Conservation (phyloP, 2,888 invertebrate genomes). For the Parasteatoda lunata region DNA sequence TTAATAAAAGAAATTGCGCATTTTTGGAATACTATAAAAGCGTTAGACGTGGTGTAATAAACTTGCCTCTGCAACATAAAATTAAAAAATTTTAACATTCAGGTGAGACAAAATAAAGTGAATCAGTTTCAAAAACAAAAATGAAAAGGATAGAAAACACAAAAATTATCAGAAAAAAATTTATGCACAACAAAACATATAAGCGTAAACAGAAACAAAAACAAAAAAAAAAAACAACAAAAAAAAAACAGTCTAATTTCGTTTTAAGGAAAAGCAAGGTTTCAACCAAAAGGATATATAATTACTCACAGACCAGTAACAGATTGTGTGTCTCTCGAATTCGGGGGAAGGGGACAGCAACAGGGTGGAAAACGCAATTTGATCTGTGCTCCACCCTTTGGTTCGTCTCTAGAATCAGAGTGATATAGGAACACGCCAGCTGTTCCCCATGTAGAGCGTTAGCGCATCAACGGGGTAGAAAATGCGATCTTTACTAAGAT, state of each 20-base stretch:
- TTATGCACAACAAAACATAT: neutral
- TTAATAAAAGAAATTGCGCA: too few species aligned
- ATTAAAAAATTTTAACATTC: too few species aligned
- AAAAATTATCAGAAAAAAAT: neutral
- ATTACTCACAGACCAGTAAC: constrained; percentile 63
- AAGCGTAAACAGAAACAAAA: constrained; percentile 12
- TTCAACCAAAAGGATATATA: constrained; percentile 65
- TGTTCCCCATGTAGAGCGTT: constrained; percentile 55
- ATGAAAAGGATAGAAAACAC: neutral
- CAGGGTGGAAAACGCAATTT: constrained; percentile 59
- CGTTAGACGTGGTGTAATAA: too few species aligned
- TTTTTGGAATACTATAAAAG: too few species aligned
- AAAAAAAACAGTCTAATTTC: constrained; percentile 50
- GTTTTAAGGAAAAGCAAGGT: constrained; percentile 62
- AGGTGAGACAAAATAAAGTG: too few species aligned
- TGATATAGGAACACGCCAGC: constrained; percentile 58
- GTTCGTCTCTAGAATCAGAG: constrained; percentile 1
- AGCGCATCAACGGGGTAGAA: constrained; percentile 52
- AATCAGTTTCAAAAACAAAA: neutral
- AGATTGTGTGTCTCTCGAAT: constrained; percentile 44
- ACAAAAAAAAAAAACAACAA: constrained; percentile 14
- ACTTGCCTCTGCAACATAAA: too few species aligned
- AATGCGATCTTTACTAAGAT: constrained; percentile 65
- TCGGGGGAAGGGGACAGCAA: constrained; percentile 6
- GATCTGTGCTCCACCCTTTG: constrained; percentile 23